Conservation (phyloP, 2,888 invertebrate species). For the Microctonus hyperodae region DNA sequence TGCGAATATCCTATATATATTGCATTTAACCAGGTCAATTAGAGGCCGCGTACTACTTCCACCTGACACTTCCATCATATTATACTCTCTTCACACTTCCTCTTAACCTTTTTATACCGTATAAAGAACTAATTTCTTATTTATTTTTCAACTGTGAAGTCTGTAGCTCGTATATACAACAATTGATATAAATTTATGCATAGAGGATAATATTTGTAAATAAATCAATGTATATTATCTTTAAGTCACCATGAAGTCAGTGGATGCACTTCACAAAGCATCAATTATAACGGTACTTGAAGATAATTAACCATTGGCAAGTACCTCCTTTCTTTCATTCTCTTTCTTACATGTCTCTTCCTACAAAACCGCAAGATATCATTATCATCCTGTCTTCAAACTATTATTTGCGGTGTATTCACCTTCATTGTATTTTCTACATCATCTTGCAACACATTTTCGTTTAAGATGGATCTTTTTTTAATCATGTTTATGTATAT, state of each 20-base stretch:
- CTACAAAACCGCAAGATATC: not conserved
- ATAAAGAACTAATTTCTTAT: not conserved
- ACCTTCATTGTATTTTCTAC: conserved; percentile 9
- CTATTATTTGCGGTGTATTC: conserved; percentile 31
- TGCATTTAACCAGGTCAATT: conserved; percentile 10
- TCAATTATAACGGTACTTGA: conserved; percentile 27
- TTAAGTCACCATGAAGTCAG: conserved; percentile 9
- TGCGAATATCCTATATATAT: no score
- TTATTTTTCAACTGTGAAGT: not conserved
- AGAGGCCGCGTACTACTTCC: conserved; percentile 6
- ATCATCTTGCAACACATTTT: conserved; percentile 14
- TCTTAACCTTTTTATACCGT: not conserved
- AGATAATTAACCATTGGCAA: conserved; percentile 25
- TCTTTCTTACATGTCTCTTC: conserved; percentile 6
- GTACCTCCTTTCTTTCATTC: not conserved
- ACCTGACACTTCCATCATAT: conserved; percentile 9
- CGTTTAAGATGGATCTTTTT: conserved; percentile 1
- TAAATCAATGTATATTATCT: not conserved
- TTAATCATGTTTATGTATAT: not conserved
- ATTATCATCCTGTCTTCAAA: not conserved
- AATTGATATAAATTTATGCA: not conserved
- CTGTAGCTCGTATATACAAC: not conserved
- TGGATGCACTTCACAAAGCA: conserved; percentile 21
- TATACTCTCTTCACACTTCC: not conserved
- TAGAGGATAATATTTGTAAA: not conserved